These are phyloP conservation scores for Magallana angulata DNA, from an alignment of 1,140 invertebrate genomes.

Conservation along the genomic window DNA sequence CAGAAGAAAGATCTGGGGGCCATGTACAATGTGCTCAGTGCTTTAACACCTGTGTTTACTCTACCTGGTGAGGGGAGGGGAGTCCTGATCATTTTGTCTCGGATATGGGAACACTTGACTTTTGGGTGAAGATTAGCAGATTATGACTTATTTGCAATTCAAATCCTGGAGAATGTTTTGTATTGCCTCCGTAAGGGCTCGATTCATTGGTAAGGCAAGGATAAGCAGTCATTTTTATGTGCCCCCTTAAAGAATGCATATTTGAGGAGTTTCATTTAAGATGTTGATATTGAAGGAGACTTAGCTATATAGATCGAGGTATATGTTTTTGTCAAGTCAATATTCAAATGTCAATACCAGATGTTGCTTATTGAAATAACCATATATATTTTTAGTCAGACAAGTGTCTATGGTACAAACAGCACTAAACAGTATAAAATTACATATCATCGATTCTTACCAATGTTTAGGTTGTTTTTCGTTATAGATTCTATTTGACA, in stretches of 20 bases:
- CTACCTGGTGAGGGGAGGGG: neutral
- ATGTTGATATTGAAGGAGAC: neutral
- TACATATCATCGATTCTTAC: no score
- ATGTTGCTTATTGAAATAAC: neutral
- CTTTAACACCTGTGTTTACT: slow-evolving; percentile 33
- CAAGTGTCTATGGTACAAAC: no score
- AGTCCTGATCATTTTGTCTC: slow-evolving; percentile 13
- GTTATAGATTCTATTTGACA: no score
- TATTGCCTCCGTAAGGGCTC: slow-evolving; percentile 26
- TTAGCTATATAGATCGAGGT: no score
- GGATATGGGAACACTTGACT: slow-evolving; percentile 17
- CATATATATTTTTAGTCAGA: neutral
- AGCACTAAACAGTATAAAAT: no score
- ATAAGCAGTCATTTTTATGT: slow-evolving; percentile 12
- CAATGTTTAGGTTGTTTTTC: no score
- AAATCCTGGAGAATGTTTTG: slow-evolving; percentile 24
- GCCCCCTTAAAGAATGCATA: neutral
- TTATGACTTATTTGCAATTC: slow-evolving; percentile 38
- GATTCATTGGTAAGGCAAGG: slow-evolving; percentile 11
- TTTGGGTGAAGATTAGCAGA: slow-evolving; percentile 20
- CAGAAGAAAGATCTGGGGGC: neutral
- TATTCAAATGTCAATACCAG: neutral
- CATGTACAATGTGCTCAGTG: neutral
- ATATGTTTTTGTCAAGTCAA: no score
- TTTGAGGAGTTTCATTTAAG: neutral